phyloP scores from a whole-genome alignment of 2,888 invertebrate species.

The Xestia sexstrigata region DNA sequence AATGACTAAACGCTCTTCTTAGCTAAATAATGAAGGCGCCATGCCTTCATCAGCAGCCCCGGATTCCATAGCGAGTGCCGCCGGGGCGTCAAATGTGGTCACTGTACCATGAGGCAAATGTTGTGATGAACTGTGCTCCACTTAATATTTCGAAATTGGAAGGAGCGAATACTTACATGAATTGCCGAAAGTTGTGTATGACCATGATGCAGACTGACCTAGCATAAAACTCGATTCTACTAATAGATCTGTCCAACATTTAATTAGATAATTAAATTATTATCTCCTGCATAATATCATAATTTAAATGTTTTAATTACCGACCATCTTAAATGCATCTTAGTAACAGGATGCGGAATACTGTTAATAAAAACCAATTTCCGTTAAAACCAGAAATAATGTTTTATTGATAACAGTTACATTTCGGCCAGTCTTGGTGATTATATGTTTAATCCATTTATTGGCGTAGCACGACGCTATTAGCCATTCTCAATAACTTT shows the following conservation, averaged over 20 bases:
- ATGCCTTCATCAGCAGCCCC: no score
- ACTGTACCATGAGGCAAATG: no score
- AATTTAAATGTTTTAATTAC: constrained; percentile 44
- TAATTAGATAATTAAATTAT: constrained; percentile 23
- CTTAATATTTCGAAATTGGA: no score
- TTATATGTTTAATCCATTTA: constrained; percentile 53
- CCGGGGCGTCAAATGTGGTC: no score
- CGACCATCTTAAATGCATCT: constrained; percentile 50
- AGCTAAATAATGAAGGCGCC: no score
- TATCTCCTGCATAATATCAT: constrained; percentile 5
- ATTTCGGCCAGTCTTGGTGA: constrained; percentile 56
- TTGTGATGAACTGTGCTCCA: no score
- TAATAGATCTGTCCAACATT: constrained; percentile 23
- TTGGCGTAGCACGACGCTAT: constrained; percentile 40
- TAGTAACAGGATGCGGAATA: constrained; percentile 61
- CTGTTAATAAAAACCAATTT: constrained; percentile 60
- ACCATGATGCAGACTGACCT: neutral
- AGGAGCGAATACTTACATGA: no score
- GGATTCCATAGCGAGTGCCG: no score
- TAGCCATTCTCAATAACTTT: constrained; percentile 47
- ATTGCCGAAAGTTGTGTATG: neutral
- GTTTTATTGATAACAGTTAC: constrained; percentile 48
- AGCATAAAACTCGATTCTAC: neutral
- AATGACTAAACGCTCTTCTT: no score
- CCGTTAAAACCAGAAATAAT: constrained; percentile 67